Base-by-base conservation (phyloP, 2,113 vertebrate genomes). In the Atherinomorus stipes region DNA sequence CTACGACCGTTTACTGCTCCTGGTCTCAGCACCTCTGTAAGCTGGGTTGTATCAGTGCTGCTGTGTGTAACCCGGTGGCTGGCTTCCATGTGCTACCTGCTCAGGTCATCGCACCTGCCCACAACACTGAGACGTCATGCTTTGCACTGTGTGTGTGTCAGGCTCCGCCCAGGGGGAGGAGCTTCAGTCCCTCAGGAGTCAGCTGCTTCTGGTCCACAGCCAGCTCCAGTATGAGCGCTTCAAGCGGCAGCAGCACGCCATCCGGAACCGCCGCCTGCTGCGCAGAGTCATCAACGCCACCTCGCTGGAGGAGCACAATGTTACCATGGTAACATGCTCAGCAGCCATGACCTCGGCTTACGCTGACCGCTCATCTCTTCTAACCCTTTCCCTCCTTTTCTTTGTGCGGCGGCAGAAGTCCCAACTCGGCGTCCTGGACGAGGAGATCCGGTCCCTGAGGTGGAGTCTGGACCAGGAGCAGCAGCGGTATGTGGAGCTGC, bases 191-290 rank as follows among this genome's bases (percentile, higher is more conserved):
- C 91, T 98, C 72, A 94, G 95, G 37, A 96, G 95, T 85, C 96
- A 98, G 80, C 22, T 99, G 90, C 86, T 96, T 4, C 83, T 99
- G 71, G 94, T 99, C 82, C 97, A 99, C 89, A 94, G 94, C 89
- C 97, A 97, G 93, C 74, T 99, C 22, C 83, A 96, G 79, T 99
- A 96, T 0, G 98, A 99, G 31, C 94, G 97, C 6, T 97, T 98
- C 85, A 97, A 98, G 81, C 87, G 98, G 40, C 96, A 99, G 76
- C 98, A 99, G 61, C 98, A 99, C 1, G 98, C 96, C 0, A 79
- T 97, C 13, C 95, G 97, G 28, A 99, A 98, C 90, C 92, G 98
- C 11, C 95, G 98, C 0, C 95, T 99, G 6, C 90, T 99, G 64
- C 92, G 97, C 3, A 94, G 94, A 51, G 96, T 97, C 81, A 95